Base-by-base conservation (phyloP, 2,888 invertebrate species). In the Drosophila diplacantha region DNA sequence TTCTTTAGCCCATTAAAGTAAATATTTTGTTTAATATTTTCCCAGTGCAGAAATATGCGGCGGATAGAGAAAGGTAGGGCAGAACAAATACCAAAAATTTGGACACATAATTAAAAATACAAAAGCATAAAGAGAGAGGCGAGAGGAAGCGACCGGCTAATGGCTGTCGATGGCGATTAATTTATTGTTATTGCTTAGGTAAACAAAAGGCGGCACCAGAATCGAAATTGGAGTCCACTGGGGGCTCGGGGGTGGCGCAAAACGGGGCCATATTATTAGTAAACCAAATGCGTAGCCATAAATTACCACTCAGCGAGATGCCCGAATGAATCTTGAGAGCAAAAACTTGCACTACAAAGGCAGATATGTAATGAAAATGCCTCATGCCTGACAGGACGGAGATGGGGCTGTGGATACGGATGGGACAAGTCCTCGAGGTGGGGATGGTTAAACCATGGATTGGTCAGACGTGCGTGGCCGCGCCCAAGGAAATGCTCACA, bases 151-250 rank as follows among this genome's bases (percentile, higher is more conserved):
- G 54, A 57, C 61, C 71, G 53, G 69, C 73, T 79, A 80, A 83
- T 81, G 76, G 71, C 72, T 59, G 58, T 62, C 77, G 66, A 54
- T 47, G 29, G 16, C 80, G 80, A 83, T 83, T 83, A 80, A 80
- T 80, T 80, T 80, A 80, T 80, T 72, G 84, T 83, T 83, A 80
- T 80, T 81, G 82, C 80, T 79, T 76, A 81, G 80, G 84, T 78
- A 80, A 83, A 83, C 80, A 80, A 75, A 79, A 74, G 69, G 26
- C 47, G 35, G 54, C 50, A 66, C 41, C 60, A 61, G 58, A 73
- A 81, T 81, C 71, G 75, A 75, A 77, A 58, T 43, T 47, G 59
- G 50, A 26, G 43, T 29, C 47, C 52, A 37, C 52, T 35, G 32
- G 31, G 18, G 2, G 26, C 26, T 16, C 11, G 3, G 22, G 18